Percentiles rank a stretch among this genome's conserved stretches.
Conservation (phyloP, 2,888 invertebrate genomes). For the Scaptomyza cyrtandrae region DNA sequence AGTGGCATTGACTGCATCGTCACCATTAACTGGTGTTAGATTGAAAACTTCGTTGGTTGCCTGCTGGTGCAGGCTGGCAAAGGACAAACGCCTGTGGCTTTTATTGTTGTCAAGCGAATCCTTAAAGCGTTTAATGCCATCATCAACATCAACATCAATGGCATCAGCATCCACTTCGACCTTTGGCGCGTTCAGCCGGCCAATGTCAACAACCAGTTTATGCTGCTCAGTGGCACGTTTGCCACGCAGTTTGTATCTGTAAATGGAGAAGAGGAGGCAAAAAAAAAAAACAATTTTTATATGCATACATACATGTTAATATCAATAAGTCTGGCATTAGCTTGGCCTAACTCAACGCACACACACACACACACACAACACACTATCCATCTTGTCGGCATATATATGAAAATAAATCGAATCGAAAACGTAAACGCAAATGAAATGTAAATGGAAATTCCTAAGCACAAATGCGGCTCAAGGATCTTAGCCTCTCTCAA, state of each 20-base stretch:
- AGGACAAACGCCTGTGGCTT: conserved; percentile 7
- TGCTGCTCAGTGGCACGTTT: conserved; percentile 39
- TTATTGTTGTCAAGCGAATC: conserved; percentile 50
- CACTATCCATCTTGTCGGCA: conserved; percentile 62
- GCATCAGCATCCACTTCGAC: conserved; percentile 7
- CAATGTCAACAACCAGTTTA: conserved; percentile 62
- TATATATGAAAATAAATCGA: conserved; percentile 70
- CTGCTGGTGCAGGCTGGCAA: conserved; percentile 17
- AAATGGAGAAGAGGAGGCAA: neutral
- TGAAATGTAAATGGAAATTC: conserved; percentile 46
- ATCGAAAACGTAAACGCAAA: conserved; percentile 44
- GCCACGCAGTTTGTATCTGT: conserved; percentile 60
- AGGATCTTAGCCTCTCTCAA: conserved; percentile 4
- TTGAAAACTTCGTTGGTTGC: conserved; percentile 65
- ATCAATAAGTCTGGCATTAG: conserved; percentile 49
- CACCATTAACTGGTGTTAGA: conserved; percentile 20
- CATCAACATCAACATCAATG: conserved; percentile 27
- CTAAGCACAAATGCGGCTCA: conserved; percentile 20
- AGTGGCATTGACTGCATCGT: conserved; percentile 13
- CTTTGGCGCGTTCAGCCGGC: conserved; percentile 17
- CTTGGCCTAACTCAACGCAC: conserved; percentile 31
- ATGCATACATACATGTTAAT: conserved; percentile 28
- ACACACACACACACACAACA: conserved; percentile 28
- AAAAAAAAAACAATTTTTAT: conserved; percentile 19
- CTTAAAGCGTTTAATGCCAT: conserved; percentile 61